Evolutionary conservation across 2,797 vertebrate species (phyloP), one percentile per base, ranked within the genome.

Genomic region (Manis crassicaudata): DNA sequence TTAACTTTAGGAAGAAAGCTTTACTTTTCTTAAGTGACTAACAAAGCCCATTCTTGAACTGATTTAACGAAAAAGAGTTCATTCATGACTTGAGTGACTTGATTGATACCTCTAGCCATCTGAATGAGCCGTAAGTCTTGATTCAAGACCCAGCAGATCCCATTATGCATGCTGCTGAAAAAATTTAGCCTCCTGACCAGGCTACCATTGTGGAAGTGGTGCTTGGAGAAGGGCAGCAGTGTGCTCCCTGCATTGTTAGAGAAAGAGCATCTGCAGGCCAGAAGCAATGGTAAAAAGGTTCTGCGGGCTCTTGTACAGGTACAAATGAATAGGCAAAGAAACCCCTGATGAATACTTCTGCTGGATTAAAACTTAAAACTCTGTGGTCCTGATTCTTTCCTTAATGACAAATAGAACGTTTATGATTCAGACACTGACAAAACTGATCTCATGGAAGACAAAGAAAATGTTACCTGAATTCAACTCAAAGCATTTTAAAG

Each of bases 381-480:
- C 13, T 46, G 37, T 20, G 11, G 32, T 77, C 23, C 79, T 58
- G 13, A 72, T 73, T 88, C 35, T 96, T 95, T 72, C 32, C 84
- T 85, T 91, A 63, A 40, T 52, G 52, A 86, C 21, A 82, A 88
- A 95, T 35, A 60, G 43, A 81, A 83, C 21, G 37, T 85, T 95
- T 80, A 60, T 32, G 37, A 70, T 84, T 76, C 46, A 91, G 70
- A 88, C 8, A 50, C 62, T 27, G 54, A 75, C 79, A 91, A 95
- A 76, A 58, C 14, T 94, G 79, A 72, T 46, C 40, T 76, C 81
- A 87, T 0, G 67, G 21, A 88, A 96, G 90, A 72, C 80, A 95
- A 92, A 95, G n/a, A 92, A 81, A 95, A 77, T 56, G 10, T 75
- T 32, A 35, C 23, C 40, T 86, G 70, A 94, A 91, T 86, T 93